Evolutionary conservation across 2,888 invertebrate genomes (phyloP).

Genomic region (Kuschelorhynchus macadamiae): DNA sequence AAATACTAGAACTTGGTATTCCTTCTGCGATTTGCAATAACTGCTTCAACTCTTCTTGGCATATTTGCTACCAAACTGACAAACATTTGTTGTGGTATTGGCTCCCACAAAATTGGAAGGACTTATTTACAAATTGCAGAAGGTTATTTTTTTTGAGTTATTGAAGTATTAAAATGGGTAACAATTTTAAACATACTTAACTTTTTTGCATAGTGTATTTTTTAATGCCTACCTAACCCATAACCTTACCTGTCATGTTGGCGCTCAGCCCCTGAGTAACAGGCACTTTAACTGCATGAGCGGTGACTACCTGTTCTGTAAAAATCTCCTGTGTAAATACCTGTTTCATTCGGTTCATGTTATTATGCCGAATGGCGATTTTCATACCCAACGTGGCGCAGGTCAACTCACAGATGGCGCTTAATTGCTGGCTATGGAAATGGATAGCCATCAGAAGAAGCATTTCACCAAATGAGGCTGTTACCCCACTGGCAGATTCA

Average conservation of each 20-base stretch:
- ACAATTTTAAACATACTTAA: too few relatives aligned
- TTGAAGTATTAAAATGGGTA: too few relatives aligned
- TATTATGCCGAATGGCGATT: slow-evolving; percentile 88
- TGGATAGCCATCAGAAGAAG: slow-evolving; percentile 95
- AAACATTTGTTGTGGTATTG: too few relatives aligned
- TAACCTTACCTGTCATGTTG: slow-evolving; percentile 76
- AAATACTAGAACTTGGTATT: too few relatives aligned
- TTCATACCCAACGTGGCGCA: slow-evolving; percentile 97
- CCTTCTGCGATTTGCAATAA: too few relatives aligned
- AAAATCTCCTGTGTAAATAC: slow-evolving; percentile 97
- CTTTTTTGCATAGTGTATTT: too few relatives aligned
- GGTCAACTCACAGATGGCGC: slow-evolving; percentile 93
- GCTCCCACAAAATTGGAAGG: too few relatives aligned
- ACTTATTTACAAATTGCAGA: too few relatives aligned
- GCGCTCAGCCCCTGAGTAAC: slow-evolving; percentile 92
- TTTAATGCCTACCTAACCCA: too few relatives aligned
- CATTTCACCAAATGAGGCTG: slow-evolving; percentile 96
- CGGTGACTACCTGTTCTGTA: slow-evolving; percentile 96
- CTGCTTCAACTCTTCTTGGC: too few relatives aligned
- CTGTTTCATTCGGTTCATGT: slow-evolving; percentile 89
- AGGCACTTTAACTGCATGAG: slow-evolving; percentile 96
- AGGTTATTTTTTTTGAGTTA: too few relatives aligned
- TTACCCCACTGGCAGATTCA: slow-evolving; percentile 86
- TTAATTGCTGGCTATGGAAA: slow-evolving; percentile 95
- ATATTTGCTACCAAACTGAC: too few relatives aligned